Conservation (phyloP, 2,888 invertebrate species). For the Syritta pipiens region DNA sequence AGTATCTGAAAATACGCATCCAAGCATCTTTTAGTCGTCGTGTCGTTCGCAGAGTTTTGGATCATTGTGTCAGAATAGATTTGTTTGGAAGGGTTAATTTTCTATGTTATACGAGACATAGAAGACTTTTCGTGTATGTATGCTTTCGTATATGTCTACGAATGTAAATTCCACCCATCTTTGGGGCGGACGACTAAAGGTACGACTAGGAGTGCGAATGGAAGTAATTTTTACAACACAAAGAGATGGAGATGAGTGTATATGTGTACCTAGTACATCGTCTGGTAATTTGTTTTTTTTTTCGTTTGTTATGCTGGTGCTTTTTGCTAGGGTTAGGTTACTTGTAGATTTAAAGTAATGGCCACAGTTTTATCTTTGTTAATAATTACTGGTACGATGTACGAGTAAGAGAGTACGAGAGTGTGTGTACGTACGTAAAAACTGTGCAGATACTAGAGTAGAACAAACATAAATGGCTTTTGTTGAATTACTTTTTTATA, state of each 20-base stretch:
- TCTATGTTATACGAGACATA: not conserved
- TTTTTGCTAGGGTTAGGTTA: too few relatives aligned
- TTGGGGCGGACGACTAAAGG: too few relatives aligned
- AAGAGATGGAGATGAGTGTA: too few relatives aligned
- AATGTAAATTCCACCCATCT: not conserved
- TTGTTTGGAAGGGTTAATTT: conserved; percentile 39
- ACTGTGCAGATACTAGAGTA: too few relatives aligned
- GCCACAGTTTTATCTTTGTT: conserved; percentile 19
- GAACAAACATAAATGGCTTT: too few relatives aligned
- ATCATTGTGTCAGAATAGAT: conserved; percentile 44
- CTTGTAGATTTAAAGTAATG: conserved; percentile 34
- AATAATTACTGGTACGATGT: conserved; percentile 26
- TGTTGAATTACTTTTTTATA: too few relatives aligned
- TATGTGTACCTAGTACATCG: conserved; percentile 32
- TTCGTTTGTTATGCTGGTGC: too few relatives aligned
- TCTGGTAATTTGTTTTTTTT: conserved; percentile 44
- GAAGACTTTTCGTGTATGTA: too few relatives aligned
- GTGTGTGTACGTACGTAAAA: not conserved
- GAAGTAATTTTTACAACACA: conserved; percentile 25
- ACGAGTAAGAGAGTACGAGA: too few relatives aligned
- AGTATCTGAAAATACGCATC: conserved; percentile 40
- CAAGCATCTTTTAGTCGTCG: conserved; percentile 39
- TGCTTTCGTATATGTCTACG: too few relatives aligned
- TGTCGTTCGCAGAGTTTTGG: conserved; percentile 37
- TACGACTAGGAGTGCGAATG: conserved; percentile 3